Evolutionary conservation across 2,888 invertebrate genomes (phyloP).

Genomic region (Limnephilus rhombicus): DNA sequence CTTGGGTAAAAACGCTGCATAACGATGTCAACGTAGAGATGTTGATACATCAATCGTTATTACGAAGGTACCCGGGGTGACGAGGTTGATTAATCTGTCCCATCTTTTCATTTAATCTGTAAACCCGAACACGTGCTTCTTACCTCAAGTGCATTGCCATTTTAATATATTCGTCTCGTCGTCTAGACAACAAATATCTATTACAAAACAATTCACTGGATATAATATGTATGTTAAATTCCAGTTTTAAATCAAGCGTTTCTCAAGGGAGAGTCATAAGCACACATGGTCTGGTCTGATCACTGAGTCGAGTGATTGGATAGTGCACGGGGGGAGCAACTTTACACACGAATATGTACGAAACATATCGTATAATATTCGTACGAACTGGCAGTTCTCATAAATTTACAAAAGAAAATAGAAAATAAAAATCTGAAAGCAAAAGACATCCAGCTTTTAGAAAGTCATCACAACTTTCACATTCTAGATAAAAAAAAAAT

Average conservation of each 20-base stretch:
- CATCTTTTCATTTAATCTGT: too few relatives aligned
- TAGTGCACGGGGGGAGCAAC: not conserved
- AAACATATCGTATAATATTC: not conserved
- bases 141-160: not conserved
- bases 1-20: too few relatives aligned
- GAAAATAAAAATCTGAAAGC: not conserved
- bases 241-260: not conserved
- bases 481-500: too few relatives aligned
- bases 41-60: too few relatives aligned
- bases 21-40: too few relatives aligned
- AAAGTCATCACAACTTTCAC: too few relatives aligned
- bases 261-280: not conserved
- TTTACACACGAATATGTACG: not conserved
- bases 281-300: not conserved
- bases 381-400: too few relatives aligned
- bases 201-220: not conserved
- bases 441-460: too few relatives aligned
- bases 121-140: too few relatives aligned
- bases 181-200: not conserved
- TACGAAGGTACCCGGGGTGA: too few relatives aligned
- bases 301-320: not conserved
- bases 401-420: not conserved
- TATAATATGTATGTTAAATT: not conserved
- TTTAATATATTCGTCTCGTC: not conserved
- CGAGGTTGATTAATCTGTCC: too few relatives aligned